Conservation (phyloP, 2,888 invertebrate species). For the Trilocha varians region DNA sequence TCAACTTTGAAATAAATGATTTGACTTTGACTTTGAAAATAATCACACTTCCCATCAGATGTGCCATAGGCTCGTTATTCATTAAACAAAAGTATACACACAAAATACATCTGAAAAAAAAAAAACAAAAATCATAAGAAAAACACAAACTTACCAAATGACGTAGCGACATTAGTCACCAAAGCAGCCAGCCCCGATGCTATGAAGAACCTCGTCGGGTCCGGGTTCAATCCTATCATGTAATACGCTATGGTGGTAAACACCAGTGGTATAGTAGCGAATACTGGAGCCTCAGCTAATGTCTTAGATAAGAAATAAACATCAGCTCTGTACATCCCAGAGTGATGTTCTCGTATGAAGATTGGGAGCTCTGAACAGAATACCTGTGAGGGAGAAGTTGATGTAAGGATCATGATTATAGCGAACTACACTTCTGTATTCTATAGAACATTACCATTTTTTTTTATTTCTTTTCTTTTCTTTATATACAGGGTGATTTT, state of each 20-base stretch:
- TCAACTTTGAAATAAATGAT: no score
- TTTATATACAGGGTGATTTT: no score
- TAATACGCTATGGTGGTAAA: conserved; percentile 90
- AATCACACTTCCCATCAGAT: not conserved
- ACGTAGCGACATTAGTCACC: conserved; percentile 91
- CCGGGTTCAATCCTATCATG: conserved; percentile 87
- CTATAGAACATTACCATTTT: no score
- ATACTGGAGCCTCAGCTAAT: conserved; percentile 89
- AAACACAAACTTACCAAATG: conserved; percentile 79
- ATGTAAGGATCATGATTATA: no score
- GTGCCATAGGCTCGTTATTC: not conserved
- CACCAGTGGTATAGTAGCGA: conserved; percentile 85
- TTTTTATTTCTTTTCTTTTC: no score
- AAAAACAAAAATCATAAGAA: not conserved
- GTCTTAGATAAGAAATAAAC: conserved; percentile 94
- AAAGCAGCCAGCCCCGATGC: conserved; percentile 82
- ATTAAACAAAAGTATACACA: not conserved
- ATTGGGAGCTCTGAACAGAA: conserved; percentile 92
- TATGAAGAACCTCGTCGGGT: conserved; percentile 79
- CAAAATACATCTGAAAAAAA: not conserved
- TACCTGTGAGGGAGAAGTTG: no score
- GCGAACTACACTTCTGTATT: no score
- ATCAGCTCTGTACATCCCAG: conserved; percentile 92
- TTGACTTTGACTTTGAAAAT: no score
- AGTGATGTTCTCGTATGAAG: conserved; percentile 89